phyloP scores from a whole-genome alignment of 2,797 vertebrate species.

The Anolis apletophallus region DNA sequence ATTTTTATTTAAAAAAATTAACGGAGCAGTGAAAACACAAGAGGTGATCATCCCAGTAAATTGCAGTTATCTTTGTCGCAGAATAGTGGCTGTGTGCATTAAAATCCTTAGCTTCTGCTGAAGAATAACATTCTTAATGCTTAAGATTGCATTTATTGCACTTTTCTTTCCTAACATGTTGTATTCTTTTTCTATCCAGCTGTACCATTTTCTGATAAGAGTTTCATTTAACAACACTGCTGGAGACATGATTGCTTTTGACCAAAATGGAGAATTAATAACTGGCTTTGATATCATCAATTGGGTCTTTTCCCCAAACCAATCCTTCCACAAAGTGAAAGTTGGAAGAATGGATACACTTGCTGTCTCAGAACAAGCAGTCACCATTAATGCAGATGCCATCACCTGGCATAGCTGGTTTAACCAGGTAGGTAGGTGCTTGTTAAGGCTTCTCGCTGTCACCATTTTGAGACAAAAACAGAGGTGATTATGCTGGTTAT shows the following conservation, averaged over 20 bases:
- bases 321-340: background rate
- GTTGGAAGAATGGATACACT: background rate
- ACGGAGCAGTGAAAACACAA: too few relatives aligned
- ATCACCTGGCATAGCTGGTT: conserved; percentile 10
- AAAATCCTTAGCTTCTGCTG: too few relatives aligned
- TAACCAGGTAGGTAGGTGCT: conserved; percentile 3
- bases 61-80: too few relatives aligned
- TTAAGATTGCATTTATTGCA: background rate
- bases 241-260: background rate
- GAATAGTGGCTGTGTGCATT: too few relatives aligned
- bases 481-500: too few relatives aligned
- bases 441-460: too few relatives aligned
- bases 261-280: background rate
- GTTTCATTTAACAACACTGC: conserved; percentile 4
- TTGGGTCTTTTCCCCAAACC: background rate
- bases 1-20: too few relatives aligned
- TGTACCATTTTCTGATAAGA: background rate
- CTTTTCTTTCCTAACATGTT: too few relatives aligned
- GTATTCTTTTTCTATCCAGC: background rate
- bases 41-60: too few relatives aligned
- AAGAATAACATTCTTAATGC: too few relatives aligned
- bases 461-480: too few relatives aligned
- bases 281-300: background rate
- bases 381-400: background rate
- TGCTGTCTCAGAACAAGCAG: background rate